Evolutionary conservation across 2,113 vertebrate species (phyloP).

Genomic region (Ovibos moschatus): DNA sequence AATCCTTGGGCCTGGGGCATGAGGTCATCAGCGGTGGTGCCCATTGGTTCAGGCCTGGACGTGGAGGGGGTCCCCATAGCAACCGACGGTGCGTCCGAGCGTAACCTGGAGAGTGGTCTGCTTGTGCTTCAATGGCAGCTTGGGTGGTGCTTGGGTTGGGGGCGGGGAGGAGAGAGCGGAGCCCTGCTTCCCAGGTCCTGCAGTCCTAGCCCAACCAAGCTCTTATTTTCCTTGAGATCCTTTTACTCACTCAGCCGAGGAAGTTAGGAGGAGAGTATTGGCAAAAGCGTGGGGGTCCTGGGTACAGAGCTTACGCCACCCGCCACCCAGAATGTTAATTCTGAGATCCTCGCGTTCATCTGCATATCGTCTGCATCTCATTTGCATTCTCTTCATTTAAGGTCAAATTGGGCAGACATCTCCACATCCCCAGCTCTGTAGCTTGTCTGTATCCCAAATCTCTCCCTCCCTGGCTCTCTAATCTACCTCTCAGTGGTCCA

Average conservation of each 20-base stretch:
- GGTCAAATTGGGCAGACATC: slow-evolving; percentile 72
- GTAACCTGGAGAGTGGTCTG: background rate
- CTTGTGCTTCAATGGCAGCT: background rate
- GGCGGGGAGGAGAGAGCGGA: background rate
- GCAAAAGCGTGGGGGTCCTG: background rate
- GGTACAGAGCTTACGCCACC: background rate
- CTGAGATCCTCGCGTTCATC: slow-evolving; percentile 45
- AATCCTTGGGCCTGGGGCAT: slow-evolving; percentile 44
- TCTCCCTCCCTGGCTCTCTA: background rate
- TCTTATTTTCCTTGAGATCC: background rate
- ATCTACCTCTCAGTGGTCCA: background rate
- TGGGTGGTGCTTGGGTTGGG: background rate
- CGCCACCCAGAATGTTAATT: slow-evolving; percentile 25
- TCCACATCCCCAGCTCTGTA: slow-evolving; percentile 40
- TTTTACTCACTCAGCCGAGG: background rate
- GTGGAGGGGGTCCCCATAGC: slow-evolving; percentile 51
- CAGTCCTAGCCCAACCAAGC: background rate
- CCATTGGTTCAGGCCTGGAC: slow-evolving; percentile 59
- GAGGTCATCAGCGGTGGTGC: slow-evolving; percentile 58
- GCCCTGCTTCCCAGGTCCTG: background rate
- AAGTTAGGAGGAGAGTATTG: background rate
- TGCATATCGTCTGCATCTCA: slow-evolving; percentile 64
- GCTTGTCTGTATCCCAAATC: slow-evolving; percentile 30
- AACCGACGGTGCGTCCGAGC: slow-evolving; percentile 36
- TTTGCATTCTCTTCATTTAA: slow-evolving; percentile 75